A percentile compares a stretch with the other conserved stretches of the same genome.
These are phyloP conservation scores for Formica selysi DNA, from an alignment of 1,140 invertebrate species.

Conservation along the genomic window DNA sequence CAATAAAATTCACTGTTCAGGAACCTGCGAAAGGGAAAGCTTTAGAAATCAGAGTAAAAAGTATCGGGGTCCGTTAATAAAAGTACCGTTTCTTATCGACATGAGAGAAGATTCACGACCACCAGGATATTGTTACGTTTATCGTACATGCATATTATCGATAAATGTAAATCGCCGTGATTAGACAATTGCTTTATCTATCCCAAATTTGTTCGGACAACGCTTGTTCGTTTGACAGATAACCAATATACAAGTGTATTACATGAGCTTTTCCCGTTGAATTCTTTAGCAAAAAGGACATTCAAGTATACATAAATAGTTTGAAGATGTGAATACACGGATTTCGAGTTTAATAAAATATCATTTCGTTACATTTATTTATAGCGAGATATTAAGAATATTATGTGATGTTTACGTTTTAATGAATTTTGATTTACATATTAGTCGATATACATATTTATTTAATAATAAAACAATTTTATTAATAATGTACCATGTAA, in stretches of 20 bases:
- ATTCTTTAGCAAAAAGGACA: neutral
- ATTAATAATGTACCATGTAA: neutral
- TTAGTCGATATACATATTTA: neutral
- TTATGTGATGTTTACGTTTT: conserved; percentile 10
- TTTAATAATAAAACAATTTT: neutral
- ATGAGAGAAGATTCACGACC: neutral
- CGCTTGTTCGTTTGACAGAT: neutral
- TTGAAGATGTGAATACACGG: neutral
- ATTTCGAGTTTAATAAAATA: neutral
- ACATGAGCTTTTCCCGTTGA: neutral
- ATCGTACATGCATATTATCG: conserved; percentile 34
- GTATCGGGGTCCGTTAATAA: neutral
- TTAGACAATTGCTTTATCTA: conserved; percentile 44
- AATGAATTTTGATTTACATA: neutral
- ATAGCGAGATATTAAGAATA: neutral
- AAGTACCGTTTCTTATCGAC: neutral
- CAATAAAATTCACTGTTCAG: neutral
- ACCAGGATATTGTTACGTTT: conserved; percentile 25
- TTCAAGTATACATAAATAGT: neutral
- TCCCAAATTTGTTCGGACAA: neutral
- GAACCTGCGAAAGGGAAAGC: neutral
- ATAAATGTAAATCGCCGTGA: conserved; percentile 29
- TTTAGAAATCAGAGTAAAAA: neutral
- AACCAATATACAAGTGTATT: neutral
- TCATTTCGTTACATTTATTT: neutral